A percentile compares a stretch with the other conserved stretches of the same genome.
Evolutionary conservation across 2,797 vertebrate species (phyloP).

Genomic region (Crenichthys baileyi): DNA sequence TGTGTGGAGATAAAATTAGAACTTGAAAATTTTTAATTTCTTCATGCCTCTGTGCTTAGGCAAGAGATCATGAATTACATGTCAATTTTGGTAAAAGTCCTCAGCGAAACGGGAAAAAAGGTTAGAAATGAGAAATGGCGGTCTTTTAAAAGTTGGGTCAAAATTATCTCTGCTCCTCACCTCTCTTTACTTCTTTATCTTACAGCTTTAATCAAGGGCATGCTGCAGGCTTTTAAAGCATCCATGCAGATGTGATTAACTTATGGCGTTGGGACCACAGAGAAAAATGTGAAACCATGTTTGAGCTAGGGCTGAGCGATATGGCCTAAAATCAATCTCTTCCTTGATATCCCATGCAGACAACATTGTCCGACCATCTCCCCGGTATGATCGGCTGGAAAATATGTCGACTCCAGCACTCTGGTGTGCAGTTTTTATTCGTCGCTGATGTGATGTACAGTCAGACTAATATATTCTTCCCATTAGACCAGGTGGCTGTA

Average conservation of each 20-base stretch:
- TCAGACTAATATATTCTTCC: no score
- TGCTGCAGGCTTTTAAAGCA: conserved; percentile 6
- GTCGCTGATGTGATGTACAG: no score
- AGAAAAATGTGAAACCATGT: neutral
- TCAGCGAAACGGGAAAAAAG: conserved; percentile 38
- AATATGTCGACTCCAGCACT: no score
- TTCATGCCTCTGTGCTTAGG: conserved; percentile 14
- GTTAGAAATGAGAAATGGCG: conserved; percentile 31
- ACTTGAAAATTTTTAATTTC: conserved; percentile 5
- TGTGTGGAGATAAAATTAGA: conserved; percentile 25
- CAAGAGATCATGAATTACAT: neutral
- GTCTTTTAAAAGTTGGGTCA: conserved; percentile 36
- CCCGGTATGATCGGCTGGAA: no score
- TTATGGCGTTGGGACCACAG: neutral
- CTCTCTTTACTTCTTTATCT: conserved; percentile 11
- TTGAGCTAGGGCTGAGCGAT: neutral
- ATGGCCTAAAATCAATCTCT: no score
- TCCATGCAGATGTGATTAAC: neutral
- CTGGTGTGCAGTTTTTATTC: no score
- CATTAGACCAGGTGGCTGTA: no score
- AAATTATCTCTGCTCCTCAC: conserved; percentile 43
- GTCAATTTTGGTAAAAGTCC: conserved; percentile 12
- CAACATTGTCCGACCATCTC: no score
- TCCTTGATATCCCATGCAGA: no score
- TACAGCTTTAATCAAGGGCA: conserved; percentile 14